Percentiles rank a stretch among this genome's conserved stretches.
phyloP scores from a whole-genome alignment of 2,797 vertebrate genomes.

The Chloroceryle amazona region DNA sequence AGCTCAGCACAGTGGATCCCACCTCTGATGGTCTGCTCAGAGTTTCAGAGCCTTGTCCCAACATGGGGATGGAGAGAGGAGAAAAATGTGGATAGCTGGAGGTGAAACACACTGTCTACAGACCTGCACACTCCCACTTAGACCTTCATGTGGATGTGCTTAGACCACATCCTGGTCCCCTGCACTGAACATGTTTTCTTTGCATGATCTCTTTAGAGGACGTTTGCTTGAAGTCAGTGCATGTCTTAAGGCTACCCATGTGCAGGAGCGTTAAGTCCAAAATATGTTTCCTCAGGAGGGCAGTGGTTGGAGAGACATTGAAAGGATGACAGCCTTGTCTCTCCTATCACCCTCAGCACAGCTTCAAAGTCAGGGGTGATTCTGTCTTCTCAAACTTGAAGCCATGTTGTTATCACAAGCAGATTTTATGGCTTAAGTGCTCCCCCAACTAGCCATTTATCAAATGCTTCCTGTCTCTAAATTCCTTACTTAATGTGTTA shows the following conservation, averaged over 20 bases:
- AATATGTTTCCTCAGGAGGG: neutral
- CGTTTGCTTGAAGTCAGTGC: neutral
- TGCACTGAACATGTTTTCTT: neutral
- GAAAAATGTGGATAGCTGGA: neutral
- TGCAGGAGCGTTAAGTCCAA: neutral
- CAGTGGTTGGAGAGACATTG: neutral
- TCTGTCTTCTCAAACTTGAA: neutral
- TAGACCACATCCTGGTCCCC: neutral
- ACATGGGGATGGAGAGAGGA: neutral
- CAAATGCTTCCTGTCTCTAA: slow-evolving; percentile 49
- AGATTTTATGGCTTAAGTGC: slow-evolving; percentile 37
- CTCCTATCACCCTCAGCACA: neutral
- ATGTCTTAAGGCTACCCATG: neutral
- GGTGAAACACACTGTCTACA: neutral
- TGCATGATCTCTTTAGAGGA: neutral
- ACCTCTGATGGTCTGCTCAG: neutral
- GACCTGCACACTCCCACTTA: neutral
- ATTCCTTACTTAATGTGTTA: slow-evolving; percentile 69
- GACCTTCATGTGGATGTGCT: neutral
- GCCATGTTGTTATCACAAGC: slow-evolving; percentile 1
- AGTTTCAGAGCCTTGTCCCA: neutral
- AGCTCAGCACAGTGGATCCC: neutral
- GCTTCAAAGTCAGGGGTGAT: neutral
- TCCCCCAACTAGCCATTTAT: slow-evolving; percentile 61
- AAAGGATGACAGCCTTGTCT: neutral